Evolutionary conservation across 2,888 invertebrate genomes (phyloP).

Genomic region (Tholera decimalis): DNA sequence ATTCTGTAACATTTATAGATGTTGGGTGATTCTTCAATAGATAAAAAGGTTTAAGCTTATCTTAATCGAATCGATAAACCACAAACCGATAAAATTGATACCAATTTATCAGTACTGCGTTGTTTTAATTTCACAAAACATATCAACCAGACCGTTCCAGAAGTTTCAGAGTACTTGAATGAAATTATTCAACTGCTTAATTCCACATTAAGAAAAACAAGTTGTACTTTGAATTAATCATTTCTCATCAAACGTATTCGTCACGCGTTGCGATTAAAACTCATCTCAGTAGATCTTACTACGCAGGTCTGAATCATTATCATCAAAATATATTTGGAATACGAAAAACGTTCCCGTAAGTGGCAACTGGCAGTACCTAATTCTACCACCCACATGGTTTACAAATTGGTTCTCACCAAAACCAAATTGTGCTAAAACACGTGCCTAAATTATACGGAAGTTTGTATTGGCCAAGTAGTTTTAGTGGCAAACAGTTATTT

Average conservation of each 20-base stretch:
- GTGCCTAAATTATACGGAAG: slow-evolving; percentile 72
- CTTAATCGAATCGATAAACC: slow-evolving; percentile 30
- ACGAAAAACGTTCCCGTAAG: slow-evolving; percentile 70
- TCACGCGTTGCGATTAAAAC: slow-evolving; percentile 55
- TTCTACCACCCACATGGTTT: slow-evolving; percentile 83
- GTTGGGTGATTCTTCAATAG: neutral
- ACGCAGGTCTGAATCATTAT: slow-evolving; percentile 84
- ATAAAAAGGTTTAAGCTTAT: slow-evolving; percentile 35
- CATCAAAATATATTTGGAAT: slow-evolving; percentile 79
- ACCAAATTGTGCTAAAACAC: slow-evolving; percentile 70
- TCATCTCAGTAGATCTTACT: slow-evolving; percentile 66
- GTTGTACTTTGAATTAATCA: slow-evolving; percentile 44
- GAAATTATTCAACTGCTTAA: slow-evolving; percentile 14
- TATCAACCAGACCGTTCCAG: slow-evolving; percentile 10
- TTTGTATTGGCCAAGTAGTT: slow-evolving; percentile 18
- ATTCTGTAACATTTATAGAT: neutral
- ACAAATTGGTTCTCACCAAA: slow-evolving; percentile 76
- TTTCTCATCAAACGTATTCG: slow-evolving; percentile 54
- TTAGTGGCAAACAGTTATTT: slow-evolving; percentile 17
- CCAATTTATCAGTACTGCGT: slow-evolving; percentile 30
- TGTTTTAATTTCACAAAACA: slow-evolving; percentile 27
- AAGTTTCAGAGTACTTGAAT: slow-evolving; percentile 13
- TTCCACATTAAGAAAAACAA: slow-evolving; percentile 28
- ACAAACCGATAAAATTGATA: slow-evolving; percentile 32
- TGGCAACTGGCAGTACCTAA: slow-evolving; percentile 64